Evolutionary conservation across 2,888 invertebrate species (phyloP), one percentile per base, ranked within the genome.

Genomic region (Drosophila pseudotalamancana): DNA sequence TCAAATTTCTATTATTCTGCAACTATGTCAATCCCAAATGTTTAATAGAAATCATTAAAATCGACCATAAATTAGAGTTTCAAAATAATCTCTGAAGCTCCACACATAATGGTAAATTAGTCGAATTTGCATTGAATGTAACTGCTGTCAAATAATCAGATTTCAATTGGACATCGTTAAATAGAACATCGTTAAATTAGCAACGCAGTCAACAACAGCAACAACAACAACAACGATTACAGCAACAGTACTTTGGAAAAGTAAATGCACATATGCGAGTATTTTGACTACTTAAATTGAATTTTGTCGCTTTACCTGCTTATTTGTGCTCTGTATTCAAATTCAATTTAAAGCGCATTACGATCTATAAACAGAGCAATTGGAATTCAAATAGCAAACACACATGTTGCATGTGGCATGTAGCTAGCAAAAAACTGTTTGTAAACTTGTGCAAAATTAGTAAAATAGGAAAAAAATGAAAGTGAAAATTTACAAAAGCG

Each of bases 301-400:
- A 51, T 69, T 63, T 50, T 16, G 46, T 29, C 21, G 18, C 32
- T 31, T 51, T 48, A 55, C 63, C 48, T 45, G 32, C 43, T 39
- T 16, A 37, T 54, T 56, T 45, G 40, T n/a, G 23, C 27, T 29
- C 16, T 37, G 45, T 42, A 59, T 59, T 67, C 43, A 72, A 72
- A 72, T 72, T 72, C 67, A 54, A 62, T 72, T 72, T 59, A 51
- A 62, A 62, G 48, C 54, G 54, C 42, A 72, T 72, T 72, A 72
- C 67, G 59, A 59, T 57, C 72, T 29, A 62, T 67, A 49, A 72
- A 45, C 43, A 39, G 37, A 29, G 45, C 53, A 67, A 67, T 67
- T 55, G 23, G 57, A 37, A 59, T 55, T 48, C 39, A 59, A 72
- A 55, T 25, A 35, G 46, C 23, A 66, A 42, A 46, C 6, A 51